Conservation (phyloP, 92 coral and sea anemone genomes). For the Montipora capitata region DNA sequence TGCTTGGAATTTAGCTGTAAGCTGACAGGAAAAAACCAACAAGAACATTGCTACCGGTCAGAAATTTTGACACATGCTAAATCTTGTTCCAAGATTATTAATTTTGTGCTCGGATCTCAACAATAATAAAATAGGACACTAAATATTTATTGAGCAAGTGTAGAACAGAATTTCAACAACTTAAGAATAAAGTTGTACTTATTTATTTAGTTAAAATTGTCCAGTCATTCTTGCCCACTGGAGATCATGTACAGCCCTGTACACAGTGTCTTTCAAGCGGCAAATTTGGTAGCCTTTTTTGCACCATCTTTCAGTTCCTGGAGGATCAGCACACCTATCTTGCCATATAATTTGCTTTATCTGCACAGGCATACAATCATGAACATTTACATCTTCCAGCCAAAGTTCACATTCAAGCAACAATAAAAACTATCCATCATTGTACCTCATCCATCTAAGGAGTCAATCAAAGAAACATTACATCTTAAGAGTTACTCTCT, state of each 20-base stretch:
- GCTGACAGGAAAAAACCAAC: too few relatives aligned
- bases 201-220: neutral
- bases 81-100: too few relatives aligned
- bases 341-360: neutral
- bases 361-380: neutral
- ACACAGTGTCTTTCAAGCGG: too few relatives aligned
- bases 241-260: too few relatives aligned
- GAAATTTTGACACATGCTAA: too few relatives aligned
- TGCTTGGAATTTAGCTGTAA: too few relatives aligned
- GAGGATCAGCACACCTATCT: neutral
- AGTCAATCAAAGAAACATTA: neutral
- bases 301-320: too few relatives aligned
- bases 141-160: neutral
- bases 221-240: neutral
- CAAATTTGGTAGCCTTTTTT: too few relatives aligned
- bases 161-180: neutral
- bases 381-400: constrained; percentile 1
- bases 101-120: too few relatives aligned
- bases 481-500: neutral
- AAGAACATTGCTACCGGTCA: too few relatives aligned
- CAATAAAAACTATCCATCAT: neutral
- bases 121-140: too few relatives aligned
- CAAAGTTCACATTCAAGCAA: neutral
- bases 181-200: neutral
- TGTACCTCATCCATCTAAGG: constrained; percentile 81